Evolutionary conservation across 1,140 invertebrate genomes (phyloP), one percentile per base, ranked within the genome.

Genomic region (Dufourea novaeangliae): DNA sequence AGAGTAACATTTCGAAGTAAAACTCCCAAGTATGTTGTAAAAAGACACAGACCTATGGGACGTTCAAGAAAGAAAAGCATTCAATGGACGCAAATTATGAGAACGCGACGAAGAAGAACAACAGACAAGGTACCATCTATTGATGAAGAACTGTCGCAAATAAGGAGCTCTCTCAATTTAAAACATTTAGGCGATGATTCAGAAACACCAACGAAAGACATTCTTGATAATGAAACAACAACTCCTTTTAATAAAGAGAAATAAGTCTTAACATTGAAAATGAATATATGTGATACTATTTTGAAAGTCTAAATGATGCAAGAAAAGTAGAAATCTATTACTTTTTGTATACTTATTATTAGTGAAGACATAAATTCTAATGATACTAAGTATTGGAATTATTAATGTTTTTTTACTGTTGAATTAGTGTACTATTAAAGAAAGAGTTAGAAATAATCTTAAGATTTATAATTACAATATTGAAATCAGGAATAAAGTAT

Each of bases 41-140:
- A 68, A 34, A 83, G 80, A 59, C 79, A 85, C 1, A 83, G 78
- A 27, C 86, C 12, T 22, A 25, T 1, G 80, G 80, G 20, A 62
- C 50, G 61, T 61, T n/a, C 79, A 7, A 85, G 74, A 29, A 90
- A 79, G 37, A 89, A 86, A 66, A 75, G 80, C 14, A 73, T 89
- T 11, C 82, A 81, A 5, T 90, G 89, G 89, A 88, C 81, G 72
- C 61, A 82, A 0, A 20, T 59, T 4, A 6, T 83, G 0, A 74
- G 77, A 11, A 83, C 70, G 10, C 71, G 75, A 27, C 71, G 84
- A 1, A 83, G 85, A 68, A 80, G 50, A 79, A 88, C 80, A 4
- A 72, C 80, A 1, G 83, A 90, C 12, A 84, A 68, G 41, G 68
- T 88, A n/a, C 82, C 86, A 3, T 70, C 83, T 1, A 66, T 76